Evolutionary conservation across 2,888 invertebrate genomes (phyloP).

Genomic region (Anthophora plumipes): DNA sequence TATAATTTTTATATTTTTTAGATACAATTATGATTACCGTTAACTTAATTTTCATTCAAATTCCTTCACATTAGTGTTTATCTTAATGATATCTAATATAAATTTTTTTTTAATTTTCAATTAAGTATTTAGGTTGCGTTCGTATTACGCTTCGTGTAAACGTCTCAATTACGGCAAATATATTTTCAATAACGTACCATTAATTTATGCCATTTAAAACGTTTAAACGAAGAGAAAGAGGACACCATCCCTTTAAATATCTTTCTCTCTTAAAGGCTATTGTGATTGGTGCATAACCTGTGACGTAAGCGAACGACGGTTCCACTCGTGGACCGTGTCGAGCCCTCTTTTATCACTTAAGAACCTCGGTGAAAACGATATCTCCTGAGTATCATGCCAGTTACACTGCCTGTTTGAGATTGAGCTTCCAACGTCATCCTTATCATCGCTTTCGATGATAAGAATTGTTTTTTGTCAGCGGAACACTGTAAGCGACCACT

Average conservation of each 20-base stretch:
- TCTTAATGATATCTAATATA: not conserved
- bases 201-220: slow-evolving; percentile 7
- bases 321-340: slow-evolving; percentile 37
- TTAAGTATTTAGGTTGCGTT: not conserved
- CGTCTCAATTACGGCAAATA: not conserved
- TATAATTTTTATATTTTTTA: too few species aligned
- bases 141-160: not conserved
- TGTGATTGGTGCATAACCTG: slow-evolving; percentile 41
- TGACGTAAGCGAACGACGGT: slow-evolving; percentile 51
- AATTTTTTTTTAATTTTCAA: not conserved
- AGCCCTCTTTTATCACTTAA: slow-evolving; percentile 46
- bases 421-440: not conserved
- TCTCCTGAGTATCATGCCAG: slow-evolving; percentile 41
- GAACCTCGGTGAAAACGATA: slow-evolving; percentile 43
- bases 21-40: too few species aligned
- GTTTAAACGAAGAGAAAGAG: not conserved
- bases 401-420: slow-evolving; percentile 17
- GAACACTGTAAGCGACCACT: slow-evolving; percentile 9
- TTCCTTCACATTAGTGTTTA: not conserved
- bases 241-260: not conserved
- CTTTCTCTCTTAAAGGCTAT: not conserved
- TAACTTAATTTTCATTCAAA: not conserved
- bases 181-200: not conserved
- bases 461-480: slow-evolving; percentile 23
- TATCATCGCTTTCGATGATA: slow-evolving; percentile 47